These are phyloP conservation scores for Chaetoderma sp. DNA, from an alignment of 2,888 invertebrate species.

Conservation along the genomic window DNA sequence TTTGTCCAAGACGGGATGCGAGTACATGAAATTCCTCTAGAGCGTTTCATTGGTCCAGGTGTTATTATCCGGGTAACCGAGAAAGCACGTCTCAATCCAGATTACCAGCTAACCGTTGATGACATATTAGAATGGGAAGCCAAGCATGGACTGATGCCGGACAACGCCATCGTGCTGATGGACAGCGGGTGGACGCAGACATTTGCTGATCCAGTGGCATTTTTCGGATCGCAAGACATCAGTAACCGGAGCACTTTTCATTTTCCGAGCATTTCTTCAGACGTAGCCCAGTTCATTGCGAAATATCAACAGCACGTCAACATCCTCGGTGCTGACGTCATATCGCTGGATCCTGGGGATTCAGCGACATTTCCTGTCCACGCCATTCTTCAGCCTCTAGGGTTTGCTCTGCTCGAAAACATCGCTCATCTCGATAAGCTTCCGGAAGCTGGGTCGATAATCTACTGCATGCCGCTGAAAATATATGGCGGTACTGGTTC, in stretches of 20 bases:
- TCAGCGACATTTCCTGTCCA: conserved; percentile 72
- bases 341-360: conserved; percentile 76
- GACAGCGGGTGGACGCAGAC: conserved; percentile 66
- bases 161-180: conserved; percentile 70
- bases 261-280: conserved; percentile 71
- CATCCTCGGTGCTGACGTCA: conserved; percentile 78
- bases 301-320: conserved; percentile 69
- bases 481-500: conserved; percentile 76
- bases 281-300: conserved; percentile 76
- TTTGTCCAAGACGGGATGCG: conserved; percentile 71
- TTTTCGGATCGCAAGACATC: conserved; percentile 40
- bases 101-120: conserved; percentile 52
- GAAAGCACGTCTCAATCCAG: conserved; percentile 36
- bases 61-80: conserved; percentile 54
- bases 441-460: conserved; percentile 49
- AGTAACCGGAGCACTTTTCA: conserved; percentile 43
- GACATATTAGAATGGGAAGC: conserved; percentile 70
- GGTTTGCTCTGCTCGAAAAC: conserved; percentile 75
- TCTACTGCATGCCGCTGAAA: conserved; percentile 75
- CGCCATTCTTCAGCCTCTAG: conserved; percentile 70
- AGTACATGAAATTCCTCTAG: conserved; percentile 73
- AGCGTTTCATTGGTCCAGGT: conserved; percentile 68
- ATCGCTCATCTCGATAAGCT: conserved; percentile 71
- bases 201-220: conserved; percentile 55
- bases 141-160: conserved; percentile 67